Evolutionary conservation across 1,140 invertebrate genomes (phyloP), one percentile per base, ranked within the genome.

Genomic region (Sesamia nonagrioides): DNA sequence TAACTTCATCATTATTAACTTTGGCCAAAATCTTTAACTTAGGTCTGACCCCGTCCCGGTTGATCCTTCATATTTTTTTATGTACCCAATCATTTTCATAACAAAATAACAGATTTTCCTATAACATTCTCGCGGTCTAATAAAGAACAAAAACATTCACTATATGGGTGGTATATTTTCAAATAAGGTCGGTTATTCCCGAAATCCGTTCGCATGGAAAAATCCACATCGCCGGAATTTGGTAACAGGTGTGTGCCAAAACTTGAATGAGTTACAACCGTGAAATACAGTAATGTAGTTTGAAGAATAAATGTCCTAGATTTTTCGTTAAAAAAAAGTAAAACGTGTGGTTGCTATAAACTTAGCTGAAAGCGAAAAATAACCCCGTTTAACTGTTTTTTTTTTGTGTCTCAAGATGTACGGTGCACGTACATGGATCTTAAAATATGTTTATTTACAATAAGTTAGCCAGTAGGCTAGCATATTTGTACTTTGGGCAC

Each of bases 211-310:
- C 48, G 50, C 69, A 40, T 54, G 48, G 69, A 72, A 72, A 72
- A 54, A 72, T 72, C 69, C 69, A 40, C 69, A 54, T 72, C 33
- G 69, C 45, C 15, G 42, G 50, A 50, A n/a, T 17, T 35, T 40
- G 69, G 69, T 72, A 72, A 72, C 69, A 72, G 69, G 69, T 72
- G 69, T 15, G 50, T 6, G 33, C 69, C 35, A 56, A 56, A 71
- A 72, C 52, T 72, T 56, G 69, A 37, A 56, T 72, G 69, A 72
- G 69, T 72, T 72, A 54, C 27, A 8, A 18, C 13, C 27, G 69
- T 37, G 50, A 56, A 9, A 72, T 72, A 72, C 50, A 33, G 69
- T 9, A 4, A 17, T 1, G 18, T 52, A 72, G 33, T 72, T 72
- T 54, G 50, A 37, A 18, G 27, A 21, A 52, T 56, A 15, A 37